phyloP scores from a whole-genome alignment of 2,113 vertebrate genomes.

The Laticauda colubrina region DNA sequence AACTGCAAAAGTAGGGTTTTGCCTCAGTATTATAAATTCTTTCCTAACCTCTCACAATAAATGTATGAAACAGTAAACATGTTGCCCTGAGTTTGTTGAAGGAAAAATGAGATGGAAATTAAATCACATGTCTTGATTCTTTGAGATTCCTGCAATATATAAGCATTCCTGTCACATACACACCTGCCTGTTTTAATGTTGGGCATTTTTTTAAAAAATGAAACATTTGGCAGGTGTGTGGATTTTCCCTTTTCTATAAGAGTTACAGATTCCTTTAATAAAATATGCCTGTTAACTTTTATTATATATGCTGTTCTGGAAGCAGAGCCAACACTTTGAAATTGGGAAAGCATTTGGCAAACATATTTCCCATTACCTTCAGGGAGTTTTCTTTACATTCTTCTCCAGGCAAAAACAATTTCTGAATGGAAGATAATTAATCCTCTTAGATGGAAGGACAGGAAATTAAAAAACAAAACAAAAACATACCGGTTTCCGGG shows the following conservation, averaged over 20 bases:
- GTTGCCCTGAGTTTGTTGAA: background rate
- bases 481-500: background rate
- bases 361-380: background rate
- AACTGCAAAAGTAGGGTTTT: background rate
- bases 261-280: background rate
- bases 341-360: background rate
- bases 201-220: background rate
- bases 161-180: background rate
- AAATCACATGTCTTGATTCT: background rate
- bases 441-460: conserved; percentile 7
- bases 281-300: background rate
- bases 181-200: background rate
- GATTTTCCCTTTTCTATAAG: background rate
- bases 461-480: background rate
- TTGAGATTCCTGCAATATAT: background rate
- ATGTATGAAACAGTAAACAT: background rate
- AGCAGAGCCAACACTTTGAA: background rate
- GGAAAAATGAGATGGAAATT: background rate
- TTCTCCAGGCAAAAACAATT: background rate
- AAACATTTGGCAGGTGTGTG: background rate
- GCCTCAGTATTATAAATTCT: background rate
- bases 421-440: conserved; percentile 24
- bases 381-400: background rate
- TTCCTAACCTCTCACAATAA: background rate
- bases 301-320: background rate